Percentiles rank a stretch among this genome's conserved stretches.
Evolutionary conservation across 2,797 vertebrate genomes (phyloP).

Genomic region (Pygocentrus nattereri): DNA sequence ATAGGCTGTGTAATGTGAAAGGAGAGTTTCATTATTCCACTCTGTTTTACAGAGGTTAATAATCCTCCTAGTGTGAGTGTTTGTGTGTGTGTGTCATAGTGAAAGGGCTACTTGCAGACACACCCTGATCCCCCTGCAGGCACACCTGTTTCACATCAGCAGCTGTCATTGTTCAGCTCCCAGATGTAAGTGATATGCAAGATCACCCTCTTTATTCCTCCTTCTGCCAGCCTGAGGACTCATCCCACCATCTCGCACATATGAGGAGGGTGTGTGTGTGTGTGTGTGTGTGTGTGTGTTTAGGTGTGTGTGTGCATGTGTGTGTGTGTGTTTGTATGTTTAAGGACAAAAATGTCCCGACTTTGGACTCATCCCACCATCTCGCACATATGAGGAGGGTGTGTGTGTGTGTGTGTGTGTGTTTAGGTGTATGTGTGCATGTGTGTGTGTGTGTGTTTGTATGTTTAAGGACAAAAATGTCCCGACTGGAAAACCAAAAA

Average conservation of each 20-base stretch:
- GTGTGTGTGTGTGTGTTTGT: no score
- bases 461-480: no score
- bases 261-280: not conserved
- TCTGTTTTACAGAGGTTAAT: not conserved
- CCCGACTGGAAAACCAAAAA: no score
- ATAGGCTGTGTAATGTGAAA: constrained; percentile 15
- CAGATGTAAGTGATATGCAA: constrained; percentile 63
- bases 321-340: no score
- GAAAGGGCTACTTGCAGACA: constrained; percentile 27
- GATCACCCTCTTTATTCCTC: constrained; percentile 60
- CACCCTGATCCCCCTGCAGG: constrained; percentile 47
- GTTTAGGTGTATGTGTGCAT: no score
- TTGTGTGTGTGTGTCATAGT: not conserved
- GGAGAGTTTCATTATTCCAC: not conserved
- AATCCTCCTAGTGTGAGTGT: not conserved
- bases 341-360: no score
- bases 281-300: not conserved
- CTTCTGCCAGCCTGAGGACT: constrained; percentile 46
- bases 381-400: constrained; percentile 8
- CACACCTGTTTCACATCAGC: constrained; percentile 66
- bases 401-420: not conserved
- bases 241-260: constrained; percentile 35
- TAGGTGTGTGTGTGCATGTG: constrained; percentile 1
- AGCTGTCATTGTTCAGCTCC: constrained; percentile 60
- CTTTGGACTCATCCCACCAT: constrained; percentile 29